Evolutionary conservation across 2,888 invertebrate genomes (phyloP).

Genomic region (Invenusta paracnida): DNA sequence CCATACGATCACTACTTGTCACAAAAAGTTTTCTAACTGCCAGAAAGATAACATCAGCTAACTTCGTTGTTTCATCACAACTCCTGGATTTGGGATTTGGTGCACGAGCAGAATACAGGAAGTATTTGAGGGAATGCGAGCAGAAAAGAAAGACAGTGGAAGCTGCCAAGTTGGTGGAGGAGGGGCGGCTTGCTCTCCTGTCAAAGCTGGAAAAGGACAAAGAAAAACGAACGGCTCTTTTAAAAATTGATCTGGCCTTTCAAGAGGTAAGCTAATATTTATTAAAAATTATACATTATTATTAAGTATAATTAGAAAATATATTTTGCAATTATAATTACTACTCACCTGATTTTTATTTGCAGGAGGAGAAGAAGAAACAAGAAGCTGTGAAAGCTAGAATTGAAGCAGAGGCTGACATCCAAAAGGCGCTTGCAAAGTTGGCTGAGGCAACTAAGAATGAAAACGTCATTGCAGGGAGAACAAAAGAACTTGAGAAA

Average conservation of each 20-base stretch:
- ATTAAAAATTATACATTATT: background rate
- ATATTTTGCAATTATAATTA: background rate
- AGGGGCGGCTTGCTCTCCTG: background rate
- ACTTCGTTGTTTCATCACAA: background rate
- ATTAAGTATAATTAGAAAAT: background rate
- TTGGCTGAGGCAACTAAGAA: constrained; percentile 7
- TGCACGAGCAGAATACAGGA: background rate
- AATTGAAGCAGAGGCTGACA: constrained; percentile 22
- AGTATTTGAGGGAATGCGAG: background rate
- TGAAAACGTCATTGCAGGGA: background rate
- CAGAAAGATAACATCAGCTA: constrained; percentile 3
- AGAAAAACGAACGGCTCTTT: background rate
- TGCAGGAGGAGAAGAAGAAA: background rate
- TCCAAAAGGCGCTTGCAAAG: constrained; percentile 4
- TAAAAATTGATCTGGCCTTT: background rate
- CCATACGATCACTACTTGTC: background rate
- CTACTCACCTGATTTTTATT: background rate
- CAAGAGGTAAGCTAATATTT: background rate
- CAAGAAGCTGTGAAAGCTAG: background rate
- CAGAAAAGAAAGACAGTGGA: background rate
- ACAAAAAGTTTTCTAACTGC: constrained; percentile 18
- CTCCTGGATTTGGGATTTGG: background rate
- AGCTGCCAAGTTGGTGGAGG: background rate
- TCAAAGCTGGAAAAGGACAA: background rate
- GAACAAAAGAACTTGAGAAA: background rate